Base-by-base conservation (phyloP, 1,140 invertebrate genomes). In the Lucilia sericata region DNA sequence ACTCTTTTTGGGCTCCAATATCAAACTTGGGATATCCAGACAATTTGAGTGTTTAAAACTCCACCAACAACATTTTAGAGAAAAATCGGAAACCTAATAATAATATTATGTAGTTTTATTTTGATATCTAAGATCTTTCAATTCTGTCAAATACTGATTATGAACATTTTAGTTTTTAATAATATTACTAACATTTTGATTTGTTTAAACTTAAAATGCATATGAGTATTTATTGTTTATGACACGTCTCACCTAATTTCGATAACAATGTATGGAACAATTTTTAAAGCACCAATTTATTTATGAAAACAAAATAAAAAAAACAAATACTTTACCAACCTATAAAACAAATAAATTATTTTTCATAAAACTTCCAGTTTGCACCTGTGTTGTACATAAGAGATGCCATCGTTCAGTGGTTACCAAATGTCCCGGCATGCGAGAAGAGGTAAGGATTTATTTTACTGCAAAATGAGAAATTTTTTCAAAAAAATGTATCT, bases 341-440 rank as follows among this genome's bases (percentile, higher is more conserved):
- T 17, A 55, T 17, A 13, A 55, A 55, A 55, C 51, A 55, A 21
- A 21, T n/a, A 83, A 83, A 75, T 36, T 25, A 76, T 65, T 82
- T n/a, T 65, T 55, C 80, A 21, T 10, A 25, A 82, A 74, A 49
- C n/a, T 75, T 13, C 21, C 19, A 65, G 30, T 55, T 82, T 99
- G 98, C 92, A 99, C 98, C 55, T 98, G 97, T 92, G 98, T 99
- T 87, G 98, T 99, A 87, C 98, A 99, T 93, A 99, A 99, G 91
- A 93, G 98, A 91, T 99, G 98, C 91, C 98, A 99, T 92, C 94
- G 96, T 86, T 95, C 95, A 81, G 97, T 99, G 82, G 96, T 98
- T 86, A 98, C 97, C 86, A 97, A 97, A 93, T 99, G 97, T 93
- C 98, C 98, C 75, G 97, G 98, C 85, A 97, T 98, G 94, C 97